Evolutionary conservation across 2,113 vertebrate species (phyloP).

Genomic region (Otis tarda): DNA sequence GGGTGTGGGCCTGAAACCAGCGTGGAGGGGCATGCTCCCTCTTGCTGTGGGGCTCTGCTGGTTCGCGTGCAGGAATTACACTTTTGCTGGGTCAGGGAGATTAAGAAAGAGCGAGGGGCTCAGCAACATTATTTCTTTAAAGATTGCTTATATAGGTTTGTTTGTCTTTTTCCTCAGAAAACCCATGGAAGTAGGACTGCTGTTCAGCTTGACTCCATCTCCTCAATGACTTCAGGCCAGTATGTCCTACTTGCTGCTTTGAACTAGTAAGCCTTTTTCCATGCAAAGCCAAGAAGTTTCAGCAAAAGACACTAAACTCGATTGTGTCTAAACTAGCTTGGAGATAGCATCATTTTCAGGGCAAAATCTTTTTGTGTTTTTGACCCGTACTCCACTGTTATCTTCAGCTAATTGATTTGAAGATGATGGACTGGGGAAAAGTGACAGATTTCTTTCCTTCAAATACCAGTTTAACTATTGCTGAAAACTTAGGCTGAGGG

Average conservation of each 20-base stretch:
- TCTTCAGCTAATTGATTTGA: background rate
- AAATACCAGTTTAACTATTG: background rate
- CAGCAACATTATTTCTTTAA: background rate
- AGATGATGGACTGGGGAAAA: background rate
- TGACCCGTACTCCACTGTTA: background rate
- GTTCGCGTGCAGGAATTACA: rapidly evolving
- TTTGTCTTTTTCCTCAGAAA: background rate
- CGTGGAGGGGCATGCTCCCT: rapidly evolving
- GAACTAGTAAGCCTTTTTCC: no score
- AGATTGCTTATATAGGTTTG: rapidly evolving
- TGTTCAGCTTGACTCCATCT: rapidly evolving
- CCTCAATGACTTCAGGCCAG: background rate
- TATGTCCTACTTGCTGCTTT: rapidly evolving
- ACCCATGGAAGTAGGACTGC: background rate
- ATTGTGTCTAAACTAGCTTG: background rate
- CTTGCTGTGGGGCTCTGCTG: rapidly evolving
- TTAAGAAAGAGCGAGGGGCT: background rate
- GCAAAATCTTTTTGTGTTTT: background rate
- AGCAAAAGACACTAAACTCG: background rate
- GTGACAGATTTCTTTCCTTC: background rate
- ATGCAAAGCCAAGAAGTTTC: background rate
- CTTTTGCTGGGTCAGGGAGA: no score
- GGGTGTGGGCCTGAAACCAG: rapidly evolving
- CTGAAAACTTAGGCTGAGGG: background rate
- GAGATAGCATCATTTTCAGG: background rate